A percentile compares a stretch with the other conserved stretches of the same genome.
These are phyloP conservation scores for Eulimnadia texana DNA, from an alignment of 1,140 invertebrate genomes.

Conservation along the genomic window DNA sequence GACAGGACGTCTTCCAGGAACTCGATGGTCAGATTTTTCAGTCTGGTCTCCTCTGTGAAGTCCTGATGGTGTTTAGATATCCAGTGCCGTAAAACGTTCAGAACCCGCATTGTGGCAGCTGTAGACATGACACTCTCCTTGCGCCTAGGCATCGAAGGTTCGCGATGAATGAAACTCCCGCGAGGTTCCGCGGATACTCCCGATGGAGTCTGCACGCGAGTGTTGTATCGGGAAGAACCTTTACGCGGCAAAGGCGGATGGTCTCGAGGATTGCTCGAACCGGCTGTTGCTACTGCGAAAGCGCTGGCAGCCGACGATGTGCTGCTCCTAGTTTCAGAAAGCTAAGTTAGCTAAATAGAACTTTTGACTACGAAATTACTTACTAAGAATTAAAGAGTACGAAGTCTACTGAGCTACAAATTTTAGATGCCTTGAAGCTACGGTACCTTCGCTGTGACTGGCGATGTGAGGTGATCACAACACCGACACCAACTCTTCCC, in stretches of 20 bases:
- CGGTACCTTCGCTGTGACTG: conserved; percentile 71
- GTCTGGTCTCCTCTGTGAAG: conserved; percentile 60
- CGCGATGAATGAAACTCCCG: conserved; percentile 22
- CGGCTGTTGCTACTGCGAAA: conserved; percentile 82
- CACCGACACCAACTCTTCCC: conserved; percentile 39
- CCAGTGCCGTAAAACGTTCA: conserved; percentile 74
- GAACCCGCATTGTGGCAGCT: conserved; percentile 80
- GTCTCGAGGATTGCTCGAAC: conserved; percentile 62
- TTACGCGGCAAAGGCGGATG: conserved; percentile 24
- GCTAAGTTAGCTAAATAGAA: neutral
- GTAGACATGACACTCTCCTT: conserved; percentile 80
- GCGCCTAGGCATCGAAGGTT: conserved; percentile 23
- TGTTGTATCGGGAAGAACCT: neutral
- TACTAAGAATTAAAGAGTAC: no score
- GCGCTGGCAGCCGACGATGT: conserved; percentile 77
- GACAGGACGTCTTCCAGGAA: conserved; percentile 79
- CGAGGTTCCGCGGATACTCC: conserved; percentile 27
- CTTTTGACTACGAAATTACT: no score
- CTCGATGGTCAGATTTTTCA: conserved; percentile 64
- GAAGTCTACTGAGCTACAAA: neutral
- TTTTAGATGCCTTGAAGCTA: neutral
- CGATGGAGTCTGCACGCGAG: conserved; percentile 1
- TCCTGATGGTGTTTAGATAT: conserved; percentile 44
- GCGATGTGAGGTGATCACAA: conserved; percentile 82
- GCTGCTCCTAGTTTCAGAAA: conserved; percentile 53